Percentiles rank a stretch among this genome's conserved stretches.
Conservation (phyloP, 2,888 invertebrate genomes). For the Pyralis farinalis region DNA sequence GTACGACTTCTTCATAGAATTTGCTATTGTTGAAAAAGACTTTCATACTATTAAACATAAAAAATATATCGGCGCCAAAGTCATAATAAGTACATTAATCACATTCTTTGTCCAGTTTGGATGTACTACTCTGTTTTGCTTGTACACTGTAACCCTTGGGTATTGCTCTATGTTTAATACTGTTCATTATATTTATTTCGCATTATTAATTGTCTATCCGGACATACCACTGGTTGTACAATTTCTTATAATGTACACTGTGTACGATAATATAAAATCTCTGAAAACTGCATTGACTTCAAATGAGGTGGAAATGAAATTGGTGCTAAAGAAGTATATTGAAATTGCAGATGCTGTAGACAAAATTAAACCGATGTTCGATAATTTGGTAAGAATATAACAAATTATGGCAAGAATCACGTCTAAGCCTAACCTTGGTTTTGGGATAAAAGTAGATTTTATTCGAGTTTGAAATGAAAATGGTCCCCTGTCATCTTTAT, state of each 20-base stretch:
- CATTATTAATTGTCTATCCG: background rate
- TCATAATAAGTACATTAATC: background rate
- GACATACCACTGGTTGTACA: slow-evolving; percentile 6
- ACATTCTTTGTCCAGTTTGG: background rate
- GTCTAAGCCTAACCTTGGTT: no score
- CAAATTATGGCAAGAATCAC: no score
- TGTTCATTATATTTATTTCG: background rate
- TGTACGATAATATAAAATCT: slow-evolving; percentile 3
- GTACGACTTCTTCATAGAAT: slow-evolving; percentile 2
- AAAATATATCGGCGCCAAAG: background rate
- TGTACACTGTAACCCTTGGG: background rate
- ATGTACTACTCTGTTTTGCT: background rate
- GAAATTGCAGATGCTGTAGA: slow-evolving; percentile 7
- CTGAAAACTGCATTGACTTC: background rate
- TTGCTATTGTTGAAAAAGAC: background rate
- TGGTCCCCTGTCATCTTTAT: no score
- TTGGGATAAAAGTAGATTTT: no score
- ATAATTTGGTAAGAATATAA: slow-evolving; percentile 9
- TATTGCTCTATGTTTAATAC: background rate
- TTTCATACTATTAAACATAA: background rate
- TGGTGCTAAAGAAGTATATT: slow-evolving; percentile 5
- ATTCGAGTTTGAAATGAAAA: no score
- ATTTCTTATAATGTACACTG: slow-evolving; percentile 8
- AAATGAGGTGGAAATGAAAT: background rate
- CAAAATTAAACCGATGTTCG: slow-evolving; percentile 13